A percentile compares a stretch with the other conserved stretches of the same genome.
Evolutionary conservation across 2,113 vertebrate genomes (phyloP).

Genomic region (Haemorhous mexicanus): DNA sequence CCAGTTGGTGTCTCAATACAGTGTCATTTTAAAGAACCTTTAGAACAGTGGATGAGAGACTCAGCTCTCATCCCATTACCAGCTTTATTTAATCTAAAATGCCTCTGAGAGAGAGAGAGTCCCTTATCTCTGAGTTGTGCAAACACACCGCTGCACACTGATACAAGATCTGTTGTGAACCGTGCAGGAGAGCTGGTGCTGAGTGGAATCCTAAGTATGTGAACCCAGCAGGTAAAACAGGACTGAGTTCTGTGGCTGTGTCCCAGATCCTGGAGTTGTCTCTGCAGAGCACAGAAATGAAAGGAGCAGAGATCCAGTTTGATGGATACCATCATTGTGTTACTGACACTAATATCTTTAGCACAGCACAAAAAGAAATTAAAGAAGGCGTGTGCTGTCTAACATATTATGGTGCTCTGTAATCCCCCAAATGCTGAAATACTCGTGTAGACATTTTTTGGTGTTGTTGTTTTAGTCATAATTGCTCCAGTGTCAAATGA

Average conservation of each 20-base stretch:
- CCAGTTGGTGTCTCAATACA: neutral
- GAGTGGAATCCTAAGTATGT: constrained; percentile 34
- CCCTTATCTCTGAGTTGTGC: constrained; percentile 35
- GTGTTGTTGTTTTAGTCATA: constrained; percentile 38
- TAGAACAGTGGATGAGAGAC: constrained; percentile 13
- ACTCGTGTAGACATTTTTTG: neutral
- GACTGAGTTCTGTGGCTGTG: neutral
- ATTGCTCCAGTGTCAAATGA: constrained; percentile 53
- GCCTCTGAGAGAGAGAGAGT: constrained; percentile 19
- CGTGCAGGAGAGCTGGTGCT: neutral
- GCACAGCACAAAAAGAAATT: neutral
- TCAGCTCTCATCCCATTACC: constrained; percentile 15
- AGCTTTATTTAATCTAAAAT: constrained; percentile 54
- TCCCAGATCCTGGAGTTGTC: neutral
- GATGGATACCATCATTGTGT: neutral
- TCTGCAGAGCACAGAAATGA: neutral
- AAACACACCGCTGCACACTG: constrained; percentile 9
- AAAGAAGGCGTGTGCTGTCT: neutral
- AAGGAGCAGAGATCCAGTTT: neutral
- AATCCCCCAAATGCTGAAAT: constrained; percentile 7
- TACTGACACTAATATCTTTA: neutral
- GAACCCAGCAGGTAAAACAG: neutral
- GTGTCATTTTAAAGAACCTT: neutral
- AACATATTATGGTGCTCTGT: neutral
- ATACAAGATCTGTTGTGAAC: constrained; percentile 21